Evolutionary conservation across 2,113 vertebrate species (phyloP), one percentile per base, ranked within the genome.

Genomic region (Pteruthius melanotis): DNA sequence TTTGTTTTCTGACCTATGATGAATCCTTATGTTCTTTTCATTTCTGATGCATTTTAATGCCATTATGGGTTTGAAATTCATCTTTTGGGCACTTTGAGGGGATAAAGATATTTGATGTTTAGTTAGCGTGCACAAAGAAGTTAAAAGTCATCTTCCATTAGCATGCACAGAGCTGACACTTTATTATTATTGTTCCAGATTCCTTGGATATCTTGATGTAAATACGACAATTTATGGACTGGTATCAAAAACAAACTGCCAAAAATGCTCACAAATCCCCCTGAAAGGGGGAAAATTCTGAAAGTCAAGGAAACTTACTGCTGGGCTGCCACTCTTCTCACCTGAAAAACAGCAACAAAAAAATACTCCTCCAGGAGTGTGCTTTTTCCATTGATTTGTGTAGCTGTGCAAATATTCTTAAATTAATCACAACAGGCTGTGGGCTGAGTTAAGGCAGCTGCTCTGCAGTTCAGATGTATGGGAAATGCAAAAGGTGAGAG

Each of bases 31-130:
- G 54, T 82, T 82, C 65, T 47, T 85, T 92, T 93, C 50, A 93
- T 74, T 95, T 76, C 74, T 92, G 65, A 74, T 61, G n/a, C 71
- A 89, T 91, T 96, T 89, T 85, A 96, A 94, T 92, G 89, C 87
- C 82, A 94, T 96, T 96, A 91, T 93, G 39, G 82, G 76, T 77
- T 93, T 90, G 66, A 96, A 97, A 97, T 96, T 72, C 57, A 94
- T 95, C 93, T 90, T 97, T 96, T 65, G 86, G 86, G 76, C 71
- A 79, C 61, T 94, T 83, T 76, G 63, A 93, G 59, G 15, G 64
- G 60, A 88, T 74, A 22, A 63, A 78, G 54, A 60, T 54, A 76
- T 68, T 69, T 82, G 74, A 70, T 72, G 50, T 64, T 93, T 83
- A 90, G 44, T 74, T 81, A 74, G 39, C 2, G 3, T 31, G 61